These are phyloP conservation scores for Aricia artaxerxes DNA, from an alignment of 2,888 invertebrate genomes.

Conservation along the genomic window DNA sequence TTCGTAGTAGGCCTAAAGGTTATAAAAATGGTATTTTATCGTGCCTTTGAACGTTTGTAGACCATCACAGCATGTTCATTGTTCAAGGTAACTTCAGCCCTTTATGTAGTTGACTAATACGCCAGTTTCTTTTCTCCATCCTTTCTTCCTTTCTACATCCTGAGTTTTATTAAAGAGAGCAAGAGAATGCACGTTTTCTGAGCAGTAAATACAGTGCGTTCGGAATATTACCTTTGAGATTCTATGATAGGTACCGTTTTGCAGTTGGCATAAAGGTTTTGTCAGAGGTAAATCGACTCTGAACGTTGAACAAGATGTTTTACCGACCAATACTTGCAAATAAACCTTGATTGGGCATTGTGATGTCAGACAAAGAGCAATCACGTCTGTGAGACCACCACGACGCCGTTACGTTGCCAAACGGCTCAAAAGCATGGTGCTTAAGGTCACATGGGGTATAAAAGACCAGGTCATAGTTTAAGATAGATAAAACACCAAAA, in stretches of 20 bases:
- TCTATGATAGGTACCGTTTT: no score
- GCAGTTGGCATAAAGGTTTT: not conserved
- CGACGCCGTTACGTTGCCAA: conserved; percentile 39
- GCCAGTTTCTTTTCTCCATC: no score
- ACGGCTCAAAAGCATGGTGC: not conserved
- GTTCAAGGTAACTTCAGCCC: no score
- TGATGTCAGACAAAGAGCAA: conserved; percentile 66
- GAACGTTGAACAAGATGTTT: not conserved
- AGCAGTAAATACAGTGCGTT: not conserved
- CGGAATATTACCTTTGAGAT: not conserved
- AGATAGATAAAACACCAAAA: no score
- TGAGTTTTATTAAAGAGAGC: not conserved
- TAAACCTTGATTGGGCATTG: conserved; percentile 70
- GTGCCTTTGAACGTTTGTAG: not conserved
- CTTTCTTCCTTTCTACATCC: not conserved
- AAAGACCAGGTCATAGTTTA: not conserved
- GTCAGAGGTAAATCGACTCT: not conserved
- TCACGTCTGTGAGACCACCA: conserved; percentile 61
- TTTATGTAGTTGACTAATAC: no score
- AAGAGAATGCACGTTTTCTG: not conserved
- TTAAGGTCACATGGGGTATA: not conserved
- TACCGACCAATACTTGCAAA: conserved; percentile 42
- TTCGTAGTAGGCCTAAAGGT: not conserved
- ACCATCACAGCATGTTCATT: not conserved
- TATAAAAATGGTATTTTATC: not conserved